A percentile compares a stretch with the other conserved stretches of the same genome.
Conservation (phyloP, 2,797 vertebrate species). For the Florisuga fusca region DNA sequence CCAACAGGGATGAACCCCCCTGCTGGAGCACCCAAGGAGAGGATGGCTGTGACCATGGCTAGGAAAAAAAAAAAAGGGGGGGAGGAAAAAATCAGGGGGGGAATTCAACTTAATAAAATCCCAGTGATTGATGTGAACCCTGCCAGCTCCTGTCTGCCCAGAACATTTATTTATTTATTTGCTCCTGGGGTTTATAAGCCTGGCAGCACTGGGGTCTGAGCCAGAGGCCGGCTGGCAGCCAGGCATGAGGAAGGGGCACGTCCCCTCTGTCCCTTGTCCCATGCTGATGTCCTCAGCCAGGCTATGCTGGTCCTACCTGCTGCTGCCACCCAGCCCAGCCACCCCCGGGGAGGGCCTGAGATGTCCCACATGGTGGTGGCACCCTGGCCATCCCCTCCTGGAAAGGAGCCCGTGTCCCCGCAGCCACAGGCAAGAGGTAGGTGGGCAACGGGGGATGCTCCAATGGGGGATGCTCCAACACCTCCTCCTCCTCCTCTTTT, state of each 20-base stretch:
- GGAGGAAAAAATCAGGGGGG: background rate
- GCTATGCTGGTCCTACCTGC: background rate
- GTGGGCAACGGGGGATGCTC: background rate
- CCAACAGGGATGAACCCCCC: background rate
- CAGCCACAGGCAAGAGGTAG: conserved; percentile 20
- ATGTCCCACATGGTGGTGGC: background rate
- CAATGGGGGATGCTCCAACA: background rate
- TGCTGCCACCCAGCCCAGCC: background rate
- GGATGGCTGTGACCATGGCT: rapidly evolving
- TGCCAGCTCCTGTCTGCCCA: background rate
- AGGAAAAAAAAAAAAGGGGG: rapidly evolving
- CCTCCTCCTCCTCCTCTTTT: background rate
- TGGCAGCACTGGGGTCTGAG: rapidly evolving
- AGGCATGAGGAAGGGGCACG: background rate
- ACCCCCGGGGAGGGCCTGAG: background rate
- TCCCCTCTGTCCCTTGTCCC: background rate
- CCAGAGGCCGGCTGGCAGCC: background rate
- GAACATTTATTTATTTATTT: background rate
- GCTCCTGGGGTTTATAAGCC: background rate
- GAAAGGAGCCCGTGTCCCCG: background rate
- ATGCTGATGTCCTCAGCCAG: background rate
- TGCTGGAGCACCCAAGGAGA: background rate
- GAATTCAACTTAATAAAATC: background rate
- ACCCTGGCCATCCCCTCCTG: background rate
- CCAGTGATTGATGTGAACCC: rapidly evolving